Percentiles rank a stretch among this genome's conserved stretches.
These are phyloP conservation scores for Tachina lurida DNA, from an alignment of 2,888 invertebrate species.

Conservation along the genomic window DNA sequence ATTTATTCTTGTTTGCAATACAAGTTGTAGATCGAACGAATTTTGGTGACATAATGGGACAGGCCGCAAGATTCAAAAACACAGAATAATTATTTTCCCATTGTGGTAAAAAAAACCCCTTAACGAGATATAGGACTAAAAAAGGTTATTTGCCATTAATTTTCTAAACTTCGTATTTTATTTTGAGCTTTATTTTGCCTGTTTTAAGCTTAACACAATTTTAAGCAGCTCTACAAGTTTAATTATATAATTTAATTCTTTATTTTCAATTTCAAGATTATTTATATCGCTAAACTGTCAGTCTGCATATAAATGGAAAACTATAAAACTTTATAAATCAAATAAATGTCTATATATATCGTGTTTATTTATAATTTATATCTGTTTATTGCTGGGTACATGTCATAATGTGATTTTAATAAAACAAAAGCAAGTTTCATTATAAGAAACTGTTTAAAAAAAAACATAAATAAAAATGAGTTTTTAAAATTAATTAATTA, in stretches of 20 bases:
- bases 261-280: neutral
- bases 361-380: conserved; percentile 71
- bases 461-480: conserved; percentile 65
- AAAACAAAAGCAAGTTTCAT: conserved; percentile 35
- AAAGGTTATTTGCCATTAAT: too few species aligned
- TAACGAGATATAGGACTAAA: too few species aligned
- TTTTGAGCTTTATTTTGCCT: too few species aligned
- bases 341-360: conserved; percentile 68
- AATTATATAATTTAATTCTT: neutral
- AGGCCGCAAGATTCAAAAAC: too few species aligned
- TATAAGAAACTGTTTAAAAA: conserved; percentile 36
- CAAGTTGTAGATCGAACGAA: too few species aligned
- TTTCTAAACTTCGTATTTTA: too few species aligned
- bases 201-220: neutral
- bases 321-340: conserved; percentile 21
- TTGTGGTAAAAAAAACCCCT: too few species aligned
- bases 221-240: neutral
- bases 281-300: conserved; percentile 55
- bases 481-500: conserved; percentile 62
- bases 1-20: too few species aligned
- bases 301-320: conserved; percentile 21
- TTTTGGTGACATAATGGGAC: too few species aligned
- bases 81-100: too few species aligned
- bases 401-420: conserved; percentile 75
- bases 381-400: conserved; percentile 76